phyloP scores from a whole-genome alignment of 2,797 vertebrate genomes.

The Spinus olivaceus region DNA sequence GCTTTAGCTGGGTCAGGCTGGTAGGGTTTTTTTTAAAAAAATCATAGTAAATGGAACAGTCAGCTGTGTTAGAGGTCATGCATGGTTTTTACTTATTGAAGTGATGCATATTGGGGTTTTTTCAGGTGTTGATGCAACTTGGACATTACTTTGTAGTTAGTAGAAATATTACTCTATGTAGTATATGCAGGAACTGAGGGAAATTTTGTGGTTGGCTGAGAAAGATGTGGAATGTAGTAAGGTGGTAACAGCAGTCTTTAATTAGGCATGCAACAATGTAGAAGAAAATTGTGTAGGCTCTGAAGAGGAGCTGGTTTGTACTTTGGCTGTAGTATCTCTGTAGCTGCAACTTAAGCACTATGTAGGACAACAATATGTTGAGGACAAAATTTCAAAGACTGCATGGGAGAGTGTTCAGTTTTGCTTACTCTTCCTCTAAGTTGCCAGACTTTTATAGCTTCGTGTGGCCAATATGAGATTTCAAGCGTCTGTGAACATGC shows the following conservation, averaged over 20 bases:
- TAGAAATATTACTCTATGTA: neutral
- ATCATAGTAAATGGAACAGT: neutral
- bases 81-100: neutral
- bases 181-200: neutral
- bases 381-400: neutral
- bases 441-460: neutral
- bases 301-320: neutral
- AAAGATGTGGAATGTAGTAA: neutral
- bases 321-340: neutral
- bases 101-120: neutral
- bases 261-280: neutral
- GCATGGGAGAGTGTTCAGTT: neutral
- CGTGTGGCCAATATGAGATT: neutral
- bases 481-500: neutral
- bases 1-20: constrained; percentile 3
- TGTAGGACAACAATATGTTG: neutral
- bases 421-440: neutral
- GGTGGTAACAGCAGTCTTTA: neutral
- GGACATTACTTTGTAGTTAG: neutral
- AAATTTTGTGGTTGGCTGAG: neutral
- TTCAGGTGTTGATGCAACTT: neutral
- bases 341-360: neutral
- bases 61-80: neutral
- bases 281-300: neutral
- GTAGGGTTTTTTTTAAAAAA: neutral